phyloP scores from a whole-genome alignment of 1,140 invertebrate genomes.

The Drosophila ohnishii region DNA sequence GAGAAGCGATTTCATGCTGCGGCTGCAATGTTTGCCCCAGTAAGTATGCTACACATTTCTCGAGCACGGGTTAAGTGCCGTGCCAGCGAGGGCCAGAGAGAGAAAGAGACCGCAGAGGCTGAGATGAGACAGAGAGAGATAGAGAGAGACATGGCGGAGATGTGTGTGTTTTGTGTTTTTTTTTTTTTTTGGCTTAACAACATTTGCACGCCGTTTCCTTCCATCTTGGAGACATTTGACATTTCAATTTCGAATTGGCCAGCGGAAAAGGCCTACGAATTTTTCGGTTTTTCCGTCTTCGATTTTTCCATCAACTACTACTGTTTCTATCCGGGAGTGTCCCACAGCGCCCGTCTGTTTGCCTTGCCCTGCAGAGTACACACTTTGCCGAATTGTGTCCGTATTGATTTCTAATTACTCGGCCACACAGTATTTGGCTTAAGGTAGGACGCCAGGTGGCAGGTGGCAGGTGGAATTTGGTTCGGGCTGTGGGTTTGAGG shows the following conservation, averaged over 20 bases:
- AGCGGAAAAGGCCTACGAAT: slow-evolving; percentile 20
- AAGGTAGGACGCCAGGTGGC: slow-evolving; percentile 59
- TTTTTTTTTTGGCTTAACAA: slow-evolving; percentile 28
- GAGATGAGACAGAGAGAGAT: neutral
- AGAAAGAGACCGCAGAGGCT: neutral
- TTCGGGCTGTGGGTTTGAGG: neutral
- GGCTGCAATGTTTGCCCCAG: slow-evolving; percentile 73
- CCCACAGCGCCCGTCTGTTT: slow-evolving; percentile 13
- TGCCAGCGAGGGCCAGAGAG: slow-evolving; percentile 11
- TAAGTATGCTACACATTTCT: slow-evolving; percentile 73
- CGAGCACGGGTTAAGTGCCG: slow-evolving; percentile 66
- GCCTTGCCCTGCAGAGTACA: slow-evolving; percentile 20
- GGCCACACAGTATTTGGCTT: slow-evolving; percentile 58
- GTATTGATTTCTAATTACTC: slow-evolving; percentile 76
- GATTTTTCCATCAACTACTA: slow-evolving; percentile 25
- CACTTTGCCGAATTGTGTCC: slow-evolving; percentile 54
- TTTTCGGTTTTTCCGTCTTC: slow-evolving; percentile 17
- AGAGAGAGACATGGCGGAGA: neutral
- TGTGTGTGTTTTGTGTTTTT: slow-evolving; percentile 6
- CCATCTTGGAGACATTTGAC: slow-evolving; percentile 56
- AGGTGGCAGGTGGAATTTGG: slow-evolving; percentile 9
- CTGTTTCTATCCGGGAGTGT: neutral
- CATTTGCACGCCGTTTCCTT: slow-evolving; percentile 40
- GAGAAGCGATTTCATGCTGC: slow-evolving; percentile 53
- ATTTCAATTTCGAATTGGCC: slow-evolving; percentile 69